Conservation (phyloP, 1,140 invertebrate species). For the Scaptodrosophila lebanonensis region DNA sequence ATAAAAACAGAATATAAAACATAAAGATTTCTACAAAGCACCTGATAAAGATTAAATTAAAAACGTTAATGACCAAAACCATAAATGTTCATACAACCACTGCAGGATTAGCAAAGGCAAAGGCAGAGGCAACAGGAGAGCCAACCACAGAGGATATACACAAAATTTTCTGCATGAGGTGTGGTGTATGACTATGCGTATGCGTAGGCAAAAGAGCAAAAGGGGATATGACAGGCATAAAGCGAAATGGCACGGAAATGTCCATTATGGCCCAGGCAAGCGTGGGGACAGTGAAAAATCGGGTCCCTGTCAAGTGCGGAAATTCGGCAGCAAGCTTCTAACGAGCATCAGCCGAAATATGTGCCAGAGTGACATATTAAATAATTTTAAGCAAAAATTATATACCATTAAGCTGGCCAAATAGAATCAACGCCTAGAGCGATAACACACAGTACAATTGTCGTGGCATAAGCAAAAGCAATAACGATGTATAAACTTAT, state of each 20-base stretch:
- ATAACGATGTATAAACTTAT: constrained; percentile 69
- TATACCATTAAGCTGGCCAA: constrained; percentile 48
- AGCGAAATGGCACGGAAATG: constrained; percentile 24
- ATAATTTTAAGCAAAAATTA: constrained; percentile 65
- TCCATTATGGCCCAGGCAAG: constrained; percentile 34
- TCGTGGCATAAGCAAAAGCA: constrained; percentile 50
- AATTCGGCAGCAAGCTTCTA: constrained; percentile 5
- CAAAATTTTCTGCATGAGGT: no score
- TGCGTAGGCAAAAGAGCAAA: no score
- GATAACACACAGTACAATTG: constrained; percentile 10
- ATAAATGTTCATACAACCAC: no score
- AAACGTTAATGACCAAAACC: no score
- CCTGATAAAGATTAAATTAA: no score
- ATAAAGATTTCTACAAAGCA: no score
- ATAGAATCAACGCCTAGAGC: constrained; percentile 10
- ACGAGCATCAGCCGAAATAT: neutral
- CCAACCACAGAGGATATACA: no score
- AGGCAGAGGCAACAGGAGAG: no score
- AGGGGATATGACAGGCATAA: no score
- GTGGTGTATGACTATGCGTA: no score
- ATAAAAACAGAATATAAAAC: no score
- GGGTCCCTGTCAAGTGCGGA: neutral
- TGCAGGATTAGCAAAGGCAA: no score
- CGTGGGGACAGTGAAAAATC: neutral
- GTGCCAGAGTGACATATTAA: constrained; percentile 46